These are phyloP conservation scores for Resseliella maxima DNA, from an alignment of 2,888 invertebrate genomes.

Conservation along the genomic window DNA sequence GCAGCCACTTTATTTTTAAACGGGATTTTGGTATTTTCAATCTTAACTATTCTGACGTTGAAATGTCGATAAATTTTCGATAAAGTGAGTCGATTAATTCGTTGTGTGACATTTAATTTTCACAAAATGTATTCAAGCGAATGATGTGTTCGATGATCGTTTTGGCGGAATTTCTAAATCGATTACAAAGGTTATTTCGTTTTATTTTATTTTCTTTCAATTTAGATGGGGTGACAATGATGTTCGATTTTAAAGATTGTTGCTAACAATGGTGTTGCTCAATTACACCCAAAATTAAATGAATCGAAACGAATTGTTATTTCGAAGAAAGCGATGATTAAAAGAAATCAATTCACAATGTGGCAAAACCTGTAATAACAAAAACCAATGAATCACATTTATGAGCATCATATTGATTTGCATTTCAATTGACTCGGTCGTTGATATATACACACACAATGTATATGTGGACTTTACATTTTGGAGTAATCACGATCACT, in stretches of 20 bases:
- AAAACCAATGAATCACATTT: background rate
- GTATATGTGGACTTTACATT: background rate
- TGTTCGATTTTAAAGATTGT: constrained; percentile 28
- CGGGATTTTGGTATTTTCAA: background rate
- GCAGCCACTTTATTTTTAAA: constrained; percentile 19
- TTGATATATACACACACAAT: background rate
- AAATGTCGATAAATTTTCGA: constrained; percentile 9
- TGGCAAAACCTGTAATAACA: background rate
- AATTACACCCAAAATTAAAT: background rate
- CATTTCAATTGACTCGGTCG: background rate
- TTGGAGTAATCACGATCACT: background rate
- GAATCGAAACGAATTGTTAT: background rate
- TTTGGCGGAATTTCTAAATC: background rate
- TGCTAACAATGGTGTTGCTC: background rate
- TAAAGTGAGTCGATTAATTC: background rate
- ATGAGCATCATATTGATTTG: background rate
- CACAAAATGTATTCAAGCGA: background rate
- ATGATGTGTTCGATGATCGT: background rate
- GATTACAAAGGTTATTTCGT: background rate
- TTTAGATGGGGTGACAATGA: constrained; percentile 18
- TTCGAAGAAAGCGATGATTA: background rate
- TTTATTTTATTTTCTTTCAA: no score
- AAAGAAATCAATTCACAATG: background rate
- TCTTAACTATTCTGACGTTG: background rate
- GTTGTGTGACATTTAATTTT: constrained; percentile 28